A percentile compares a stretch with the other conserved stretches of the same genome.
Conservation (phyloP, 35 echinoderm and acorn worm species). For the Heliocidaris tuberculata region DNA sequence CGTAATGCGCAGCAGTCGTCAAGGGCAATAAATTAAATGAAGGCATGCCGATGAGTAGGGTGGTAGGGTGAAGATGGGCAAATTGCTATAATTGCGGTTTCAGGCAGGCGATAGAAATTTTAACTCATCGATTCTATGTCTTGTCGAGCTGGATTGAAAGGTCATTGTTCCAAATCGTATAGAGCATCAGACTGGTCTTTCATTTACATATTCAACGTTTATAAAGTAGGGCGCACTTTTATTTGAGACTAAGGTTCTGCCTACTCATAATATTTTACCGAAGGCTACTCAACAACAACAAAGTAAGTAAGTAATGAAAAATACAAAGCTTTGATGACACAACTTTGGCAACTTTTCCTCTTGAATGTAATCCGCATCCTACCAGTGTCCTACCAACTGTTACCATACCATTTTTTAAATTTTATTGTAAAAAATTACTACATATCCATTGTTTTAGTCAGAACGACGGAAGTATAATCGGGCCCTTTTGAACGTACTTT, state of each 20-base stretch:
- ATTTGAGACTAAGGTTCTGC: background rate
- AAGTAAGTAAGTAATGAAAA: no score
- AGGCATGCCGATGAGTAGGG: background rate
- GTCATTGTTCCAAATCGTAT: background rate
- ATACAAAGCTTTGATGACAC: no score
- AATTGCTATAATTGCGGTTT: conserved; percentile 5
- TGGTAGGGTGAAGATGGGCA: background rate
- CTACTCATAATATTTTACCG: no score
- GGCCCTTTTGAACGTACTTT: no score
- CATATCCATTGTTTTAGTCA: no score
- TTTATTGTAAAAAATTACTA: no score
- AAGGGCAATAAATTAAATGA: conserved; percentile 11
- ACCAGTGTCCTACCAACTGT: no score
- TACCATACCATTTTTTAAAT: no score
- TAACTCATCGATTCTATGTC: background rate
- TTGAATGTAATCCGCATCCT: no score
- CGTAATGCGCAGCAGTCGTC: background rate
- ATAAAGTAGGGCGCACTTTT: background rate
- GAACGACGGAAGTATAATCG: no score
- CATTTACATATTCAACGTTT: background rate
- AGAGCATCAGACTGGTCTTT: background rate
- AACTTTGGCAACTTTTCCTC: no score
- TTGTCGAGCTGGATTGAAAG: background rate
- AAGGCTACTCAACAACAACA: no score
- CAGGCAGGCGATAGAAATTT: background rate